Conservation (phyloP, 2,113 vertebrate species). For the Peromyscus maniculatus region DNA sequence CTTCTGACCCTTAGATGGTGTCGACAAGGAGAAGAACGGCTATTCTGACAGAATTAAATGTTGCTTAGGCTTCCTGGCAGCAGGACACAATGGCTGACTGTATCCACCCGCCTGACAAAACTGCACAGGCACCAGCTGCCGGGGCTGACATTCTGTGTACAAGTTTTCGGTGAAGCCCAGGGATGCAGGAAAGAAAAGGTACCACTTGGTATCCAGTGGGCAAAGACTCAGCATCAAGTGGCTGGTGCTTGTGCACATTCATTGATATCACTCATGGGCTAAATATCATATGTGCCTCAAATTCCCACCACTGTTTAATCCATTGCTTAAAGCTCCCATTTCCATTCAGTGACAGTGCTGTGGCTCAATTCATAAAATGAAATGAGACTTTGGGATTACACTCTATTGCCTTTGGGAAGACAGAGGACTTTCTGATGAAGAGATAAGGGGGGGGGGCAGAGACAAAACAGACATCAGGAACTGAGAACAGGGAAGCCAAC, state of each 20-base stretch:
- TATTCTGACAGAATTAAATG: background rate
- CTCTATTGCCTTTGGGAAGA: background rate
- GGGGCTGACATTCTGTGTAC: background rate
- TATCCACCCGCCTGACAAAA: background rate
- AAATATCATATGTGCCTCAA: rapidly evolving
- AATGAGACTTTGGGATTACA: background rate
- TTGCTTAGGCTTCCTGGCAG: background rate
- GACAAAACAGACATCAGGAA: no score
- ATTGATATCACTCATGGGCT: rapidly evolving
- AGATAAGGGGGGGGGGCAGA: no score
- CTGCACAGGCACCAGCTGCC: background rate
- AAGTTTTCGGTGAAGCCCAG: background rate
- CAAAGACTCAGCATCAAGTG: background rate
- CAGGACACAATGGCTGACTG: background rate
- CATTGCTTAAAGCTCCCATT: background rate
- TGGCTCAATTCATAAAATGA: background rate
- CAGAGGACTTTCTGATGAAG: rapidly evolving
- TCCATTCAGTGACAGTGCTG: background rate
- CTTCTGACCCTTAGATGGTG: conserved; percentile 32
- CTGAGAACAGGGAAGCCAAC: no score
- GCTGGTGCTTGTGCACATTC: rapidly evolving
- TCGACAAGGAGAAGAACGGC: conserved; percentile 42
- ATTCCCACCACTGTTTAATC: no score
- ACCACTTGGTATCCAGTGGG: background rate
- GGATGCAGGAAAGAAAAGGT: background rate